A percentile compares a stretch with the other conserved stretches of the same genome.
Conservation (phyloP, 37 sponge, comb jelly and placozoan genomes). For the Halisarca cf. caerulea region DNA sequence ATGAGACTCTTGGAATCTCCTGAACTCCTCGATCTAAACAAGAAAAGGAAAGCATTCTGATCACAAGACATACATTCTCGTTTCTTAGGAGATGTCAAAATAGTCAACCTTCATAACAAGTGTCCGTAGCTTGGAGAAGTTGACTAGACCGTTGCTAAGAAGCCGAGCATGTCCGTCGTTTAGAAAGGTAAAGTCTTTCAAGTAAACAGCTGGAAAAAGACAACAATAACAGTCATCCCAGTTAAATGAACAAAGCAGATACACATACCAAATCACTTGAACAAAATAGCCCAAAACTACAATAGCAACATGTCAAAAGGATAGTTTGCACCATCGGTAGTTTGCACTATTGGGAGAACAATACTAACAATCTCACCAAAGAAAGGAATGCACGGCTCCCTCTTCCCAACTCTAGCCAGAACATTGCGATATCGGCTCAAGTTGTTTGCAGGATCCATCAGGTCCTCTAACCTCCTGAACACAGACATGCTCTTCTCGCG, state of each 20-base stretch:
- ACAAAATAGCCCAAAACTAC: neutral
- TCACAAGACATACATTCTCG: neutral
- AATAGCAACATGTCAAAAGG: too few species aligned
- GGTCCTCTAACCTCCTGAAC: conserved; percentile 45
- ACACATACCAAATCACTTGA: neutral
- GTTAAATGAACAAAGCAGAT: neutral
- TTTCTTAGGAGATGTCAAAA: neutral
- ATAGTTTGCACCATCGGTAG: too few species aligned
- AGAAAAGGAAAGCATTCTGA: neutral
- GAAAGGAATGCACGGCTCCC: conserved; percentile 70
- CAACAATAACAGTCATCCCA: too few species aligned
- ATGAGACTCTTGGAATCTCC: conserved; percentile 63
- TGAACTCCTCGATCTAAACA: conserved; percentile 73
- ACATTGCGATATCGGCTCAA: conserved; percentile 58
- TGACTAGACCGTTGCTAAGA: conserved; percentile 75
- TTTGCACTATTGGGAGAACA: neutral
- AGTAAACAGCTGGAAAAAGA: conserved; percentile 65
- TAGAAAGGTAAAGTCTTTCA: conserved; percentile 75
- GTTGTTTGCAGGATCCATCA: conserved; percentile 63
- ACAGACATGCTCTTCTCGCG: conserved; percentile 49
- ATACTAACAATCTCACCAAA: conserved; percentile 56
- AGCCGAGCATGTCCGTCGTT: conserved; percentile 70
- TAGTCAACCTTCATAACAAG: conserved; percentile 57
- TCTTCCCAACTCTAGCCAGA: conserved; percentile 31
- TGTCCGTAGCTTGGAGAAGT: conserved; percentile 81